Evolutionary conservation across 2,888 invertebrate genomes (phyloP).

Genomic region (Rhamphomyia laevipes): DNA sequence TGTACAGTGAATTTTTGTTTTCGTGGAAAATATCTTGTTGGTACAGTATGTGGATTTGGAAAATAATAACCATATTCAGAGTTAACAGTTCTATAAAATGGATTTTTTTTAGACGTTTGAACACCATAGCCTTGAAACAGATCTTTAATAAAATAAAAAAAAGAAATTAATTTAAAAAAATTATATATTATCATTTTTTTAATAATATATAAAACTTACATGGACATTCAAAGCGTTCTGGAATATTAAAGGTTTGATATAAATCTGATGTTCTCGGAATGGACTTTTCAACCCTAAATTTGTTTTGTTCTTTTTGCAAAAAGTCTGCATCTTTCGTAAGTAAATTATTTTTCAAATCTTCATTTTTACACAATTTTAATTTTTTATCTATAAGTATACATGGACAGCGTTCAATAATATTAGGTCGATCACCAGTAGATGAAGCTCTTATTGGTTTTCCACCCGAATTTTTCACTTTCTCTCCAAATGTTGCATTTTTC

Average conservation of each 20-base stretch:
- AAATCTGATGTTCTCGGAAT: conserved; percentile 48
- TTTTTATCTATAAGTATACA: too few relatives aligned
- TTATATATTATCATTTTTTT: too few relatives aligned
- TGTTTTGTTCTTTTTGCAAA: not conserved
- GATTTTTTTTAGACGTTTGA: conserved; percentile 55
- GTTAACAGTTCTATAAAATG: conserved; percentile 74
- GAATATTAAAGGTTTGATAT: conserved; percentile 57
- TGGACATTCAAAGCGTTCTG: conserved; percentile 63
- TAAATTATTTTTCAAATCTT: too few relatives aligned
- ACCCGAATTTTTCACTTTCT: too few relatives aligned
- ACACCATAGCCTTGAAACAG: conserved; percentile 73
- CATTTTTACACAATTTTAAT: too few relatives aligned
- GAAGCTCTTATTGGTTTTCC: too few relatives aligned
- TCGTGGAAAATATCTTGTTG: conserved; percentile 47
- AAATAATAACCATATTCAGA: conserved; percentile 73
- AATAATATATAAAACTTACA: conserved; percentile 36
- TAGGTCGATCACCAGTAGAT: too few relatives aligned
- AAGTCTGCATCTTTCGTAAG: too few relatives aligned
- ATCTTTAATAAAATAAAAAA: conserved; percentile 43
- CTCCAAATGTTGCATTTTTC: too few relatives aligned
- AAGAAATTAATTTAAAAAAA: not conserved
- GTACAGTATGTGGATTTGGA: conserved; percentile 37
- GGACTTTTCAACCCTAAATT: not conserved
- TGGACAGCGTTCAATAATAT: too few relatives aligned
- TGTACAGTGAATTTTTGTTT: conserved; percentile 63